These are phyloP conservation scores for Corynorhinus townsendii DNA, from an alignment of 2,113 vertebrate genomes.

Conservation along the genomic window DNA sequence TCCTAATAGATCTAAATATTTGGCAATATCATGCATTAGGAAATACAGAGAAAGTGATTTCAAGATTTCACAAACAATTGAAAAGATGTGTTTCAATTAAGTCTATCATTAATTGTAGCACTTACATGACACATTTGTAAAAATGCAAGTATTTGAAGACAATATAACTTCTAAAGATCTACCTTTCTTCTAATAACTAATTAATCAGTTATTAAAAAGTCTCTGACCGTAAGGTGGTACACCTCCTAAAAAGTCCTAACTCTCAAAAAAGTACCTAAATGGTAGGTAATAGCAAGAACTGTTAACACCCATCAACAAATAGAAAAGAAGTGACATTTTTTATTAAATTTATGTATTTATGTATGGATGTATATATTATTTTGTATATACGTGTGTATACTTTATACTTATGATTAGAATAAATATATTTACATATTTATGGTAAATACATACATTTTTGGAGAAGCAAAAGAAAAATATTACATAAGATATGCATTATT, in stretches of 20 bases:
- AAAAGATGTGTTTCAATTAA: conserved; percentile 77
- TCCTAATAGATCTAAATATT: conserved; percentile 78
- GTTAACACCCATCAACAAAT: not conserved
- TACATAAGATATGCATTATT: conserved; percentile 62
- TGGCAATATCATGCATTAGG: conserved; percentile 72
- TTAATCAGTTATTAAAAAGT: conserved; percentile 70
- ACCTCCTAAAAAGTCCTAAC: conserved; percentile 1
- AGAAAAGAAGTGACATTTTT: conserved; percentile 47
- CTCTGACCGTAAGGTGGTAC: conserved; percentile 47
- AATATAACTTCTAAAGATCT: conserved; percentile 71
- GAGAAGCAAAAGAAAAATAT: conserved; percentile 63
- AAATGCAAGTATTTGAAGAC: conserved; percentile 77
- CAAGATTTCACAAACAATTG: conserved; percentile 78
- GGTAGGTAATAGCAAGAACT: not conserved
- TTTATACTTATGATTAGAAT: conserved; percentile 40
- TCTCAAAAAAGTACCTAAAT: conserved; percentile 45
- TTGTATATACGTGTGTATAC: not conserved
- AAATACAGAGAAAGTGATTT: conserved; percentile 74
- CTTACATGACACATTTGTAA: conserved; percentile 72
- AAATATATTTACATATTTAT: conserved; percentile 37
- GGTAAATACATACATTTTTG: conserved; percentile 52
- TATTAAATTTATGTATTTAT: conserved; percentile 5
- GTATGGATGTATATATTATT: not conserved
- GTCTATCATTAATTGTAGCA: conserved; percentile 69
- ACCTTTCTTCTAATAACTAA: conserved; percentile 59